phyloP scores from a whole-genome alignment of 1,140 invertebrate genomes.

The Subanguina moxae region DNA sequence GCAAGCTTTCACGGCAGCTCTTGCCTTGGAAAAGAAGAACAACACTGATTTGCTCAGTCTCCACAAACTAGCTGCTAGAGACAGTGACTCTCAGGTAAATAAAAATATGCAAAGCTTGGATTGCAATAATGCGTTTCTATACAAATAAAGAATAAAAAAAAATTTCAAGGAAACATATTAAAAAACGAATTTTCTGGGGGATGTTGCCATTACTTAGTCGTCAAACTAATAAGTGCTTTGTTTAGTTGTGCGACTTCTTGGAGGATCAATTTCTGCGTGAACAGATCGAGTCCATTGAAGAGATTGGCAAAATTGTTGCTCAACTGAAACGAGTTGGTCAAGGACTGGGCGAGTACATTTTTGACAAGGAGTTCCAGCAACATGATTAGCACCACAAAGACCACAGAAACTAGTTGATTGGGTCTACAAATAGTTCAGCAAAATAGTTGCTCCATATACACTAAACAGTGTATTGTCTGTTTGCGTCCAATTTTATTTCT shows the following conservation, averaged over 20 bases:
- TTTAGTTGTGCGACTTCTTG: constrained; percentile 65
- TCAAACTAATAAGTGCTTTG: background rate
- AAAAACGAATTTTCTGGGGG: no score
- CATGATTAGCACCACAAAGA: background rate
- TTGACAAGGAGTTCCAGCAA: background rate
- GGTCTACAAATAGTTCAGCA: no score
- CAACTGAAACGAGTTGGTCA: constrained; percentile 66
- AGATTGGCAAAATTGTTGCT: constrained; percentile 65
- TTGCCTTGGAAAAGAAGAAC: constrained; percentile 73
- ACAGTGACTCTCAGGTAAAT: constrained; percentile 70
- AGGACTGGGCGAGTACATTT: constrained; percentile 68
- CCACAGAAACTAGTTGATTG: no score
- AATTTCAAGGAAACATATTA: no score
- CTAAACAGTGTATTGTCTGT: background rate
- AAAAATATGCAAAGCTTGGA: no score
- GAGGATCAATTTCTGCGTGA: constrained; percentile 66
- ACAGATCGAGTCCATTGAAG: constrained; percentile 67
- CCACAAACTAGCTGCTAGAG: constrained; percentile 67
- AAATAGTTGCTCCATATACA: background rate
- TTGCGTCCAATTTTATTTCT: background rate
- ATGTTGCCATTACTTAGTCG: no score
- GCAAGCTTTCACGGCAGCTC: constrained; percentile 70
- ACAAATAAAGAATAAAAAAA: no score
- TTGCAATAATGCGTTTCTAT: no score
- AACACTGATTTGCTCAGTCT: constrained; percentile 72